These are phyloP conservation scores for Pocillopora verrucosa DNA, from an alignment of 64 coral and sea anemone genomes.

Conservation along the genomic window DNA sequence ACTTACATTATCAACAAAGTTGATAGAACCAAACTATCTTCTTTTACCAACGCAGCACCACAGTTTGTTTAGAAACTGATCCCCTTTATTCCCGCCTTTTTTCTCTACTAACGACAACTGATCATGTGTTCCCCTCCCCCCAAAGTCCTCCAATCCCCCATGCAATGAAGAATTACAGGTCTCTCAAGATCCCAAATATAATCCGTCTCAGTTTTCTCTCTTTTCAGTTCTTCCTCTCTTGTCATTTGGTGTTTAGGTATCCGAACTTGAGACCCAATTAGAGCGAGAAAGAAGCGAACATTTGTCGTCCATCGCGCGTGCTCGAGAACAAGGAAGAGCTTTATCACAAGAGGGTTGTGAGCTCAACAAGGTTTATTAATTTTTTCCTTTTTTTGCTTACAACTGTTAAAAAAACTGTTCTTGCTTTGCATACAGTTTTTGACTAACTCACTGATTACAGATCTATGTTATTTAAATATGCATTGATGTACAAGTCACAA, in stretches of 20 bases:
- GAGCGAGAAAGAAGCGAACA: slow-evolving; percentile 56
- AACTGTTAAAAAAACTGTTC: not conserved
- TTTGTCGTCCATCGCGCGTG: slow-evolving; percentile 27
- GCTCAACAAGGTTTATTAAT: slow-evolving; percentile 12
- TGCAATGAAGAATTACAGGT: not conserved
- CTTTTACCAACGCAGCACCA: too few relatives aligned
- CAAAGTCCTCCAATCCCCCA: not conserved
- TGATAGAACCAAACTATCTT: too few relatives aligned
- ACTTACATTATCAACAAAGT: too few relatives aligned
- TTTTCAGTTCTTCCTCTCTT: not conserved
- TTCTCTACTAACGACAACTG: not conserved
- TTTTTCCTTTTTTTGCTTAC: not conserved
- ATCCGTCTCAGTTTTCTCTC: too few relatives aligned
- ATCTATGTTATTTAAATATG: too few relatives aligned
- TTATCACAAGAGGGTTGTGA: not conserved
- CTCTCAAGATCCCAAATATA: too few relatives aligned
- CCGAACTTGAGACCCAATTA: slow-evolving; percentile 57
- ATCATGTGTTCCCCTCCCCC: not conserved
- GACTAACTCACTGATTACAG: too few relatives aligned
- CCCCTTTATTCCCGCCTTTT: too few relatives aligned
- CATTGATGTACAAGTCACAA: too few relatives aligned
- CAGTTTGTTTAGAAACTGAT: too few relatives aligned
- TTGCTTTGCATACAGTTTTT: too few relatives aligned
- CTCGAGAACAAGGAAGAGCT: slow-evolving; percentile 34
- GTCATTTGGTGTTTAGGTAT: slow-evolving; percentile 4